Base-by-base conservation (phyloP, 2,888 invertebrate species). In the Drosophila neonasuta region DNA sequence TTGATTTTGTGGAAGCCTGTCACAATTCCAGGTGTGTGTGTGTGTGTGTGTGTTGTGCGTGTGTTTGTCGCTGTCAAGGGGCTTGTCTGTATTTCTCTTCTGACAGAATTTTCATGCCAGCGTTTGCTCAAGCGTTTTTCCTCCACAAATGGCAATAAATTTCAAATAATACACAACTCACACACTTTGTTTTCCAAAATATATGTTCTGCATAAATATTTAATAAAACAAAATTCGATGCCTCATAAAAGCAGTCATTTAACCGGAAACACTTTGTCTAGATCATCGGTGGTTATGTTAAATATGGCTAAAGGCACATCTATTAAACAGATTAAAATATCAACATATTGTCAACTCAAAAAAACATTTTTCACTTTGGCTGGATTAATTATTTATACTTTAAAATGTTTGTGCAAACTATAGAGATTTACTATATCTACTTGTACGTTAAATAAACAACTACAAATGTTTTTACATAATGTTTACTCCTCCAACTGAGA, bases 91-190 rank as follows among this genome's bases (percentile, higher is more conserved):
- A 41, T 32, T 24, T 20, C 46, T 52, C 50, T 56, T 52, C 50
- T 56, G 60, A 44, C 32, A 34, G 20, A 32, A 20, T 55, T 20
- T 44, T 44, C 6, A 10, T 55, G 54, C 17, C 13, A 24, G 9
- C 10, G 34, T 1, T 9, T 32, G 10, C 30, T 51, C 15, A 20
- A 36, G 13, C 13, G 7, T 20, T 50, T 39, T 29, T 20, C n/a
- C 49, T 41, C 39, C 36, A 36, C 65, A 59, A 32, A 84, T 65
- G 84, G 81, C 81, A 79, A 82, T 85, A 73, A 66, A 82, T 85
- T 76, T 74, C 74, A 86, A 86, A 80, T 80, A 80, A 59, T 55
- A 32, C 42, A 24, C 51, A 67, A 49, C 58, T 64, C 58, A 65
- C 46, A n/a, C 46, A n/a, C 3, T 66, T 36, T 41, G 44, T n/a